Percentiles rank a stretch among this genome's conserved stretches.
Evolutionary conservation across 2,113 vertebrate genomes (phyloP).

Genomic region (Tetrax tetrax): DNA sequence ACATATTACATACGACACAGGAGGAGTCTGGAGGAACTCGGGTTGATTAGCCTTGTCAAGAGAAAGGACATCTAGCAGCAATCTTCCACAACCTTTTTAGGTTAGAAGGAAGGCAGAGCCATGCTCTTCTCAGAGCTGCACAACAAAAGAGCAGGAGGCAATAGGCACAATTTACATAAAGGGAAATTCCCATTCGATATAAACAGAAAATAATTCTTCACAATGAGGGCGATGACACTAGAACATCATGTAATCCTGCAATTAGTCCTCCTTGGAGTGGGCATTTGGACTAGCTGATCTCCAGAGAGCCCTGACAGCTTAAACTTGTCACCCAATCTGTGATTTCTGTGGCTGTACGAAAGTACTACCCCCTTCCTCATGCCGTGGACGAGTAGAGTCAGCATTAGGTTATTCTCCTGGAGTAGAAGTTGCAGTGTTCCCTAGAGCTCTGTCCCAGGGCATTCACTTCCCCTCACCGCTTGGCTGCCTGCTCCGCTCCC

Average conservation of each 20-base stretch:
- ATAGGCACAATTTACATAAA: background rate
- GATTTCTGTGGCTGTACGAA: background rate
- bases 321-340: background rate
- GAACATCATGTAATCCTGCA: background rate
- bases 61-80: background rate
- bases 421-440: background rate
- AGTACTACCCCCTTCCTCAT: background rate
- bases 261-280: background rate
- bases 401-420: background rate
- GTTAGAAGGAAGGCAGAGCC: background rate
- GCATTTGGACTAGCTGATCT: background rate
- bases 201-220: background rate
- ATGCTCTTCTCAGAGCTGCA: background rate
- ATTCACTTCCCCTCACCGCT: background rate
- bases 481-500: background rate
- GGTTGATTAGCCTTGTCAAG: background rate
- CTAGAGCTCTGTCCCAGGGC: background rate
- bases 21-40: background rate
- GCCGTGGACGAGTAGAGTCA: background rate
- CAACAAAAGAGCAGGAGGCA: background rate
- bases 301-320: background rate
- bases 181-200: background rate
- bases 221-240: background rate
- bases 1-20: fast-evolving
- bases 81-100: background rate